A percentile compares a stretch with the other conserved stretches of the same genome.
Conservation (phyloP, 2,113 vertebrate species). For the Globicephala melas region DNA sequence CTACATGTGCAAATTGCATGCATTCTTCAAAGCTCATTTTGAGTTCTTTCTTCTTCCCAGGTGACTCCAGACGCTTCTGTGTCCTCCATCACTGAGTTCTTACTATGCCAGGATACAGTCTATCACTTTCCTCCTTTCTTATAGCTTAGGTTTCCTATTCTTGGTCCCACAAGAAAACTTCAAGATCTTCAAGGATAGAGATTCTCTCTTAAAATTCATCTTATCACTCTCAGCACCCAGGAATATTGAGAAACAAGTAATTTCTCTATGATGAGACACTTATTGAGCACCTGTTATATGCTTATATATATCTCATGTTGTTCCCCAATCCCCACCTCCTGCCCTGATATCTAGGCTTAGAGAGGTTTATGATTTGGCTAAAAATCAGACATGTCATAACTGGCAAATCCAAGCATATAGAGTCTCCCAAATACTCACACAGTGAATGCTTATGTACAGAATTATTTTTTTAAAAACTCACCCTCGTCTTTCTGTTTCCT, state of each 20-base stretch:
- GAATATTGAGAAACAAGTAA: not conserved
- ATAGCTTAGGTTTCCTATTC: not conserved
- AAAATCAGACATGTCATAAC: too few species aligned
- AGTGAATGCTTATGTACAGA: too few species aligned
- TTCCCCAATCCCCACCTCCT: accelerated
- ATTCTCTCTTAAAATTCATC: not conserved
- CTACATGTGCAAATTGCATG: not conserved
- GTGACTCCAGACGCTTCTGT: accelerated
- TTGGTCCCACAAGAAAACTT: not conserved
- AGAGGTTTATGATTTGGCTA: not conserved
- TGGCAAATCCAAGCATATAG: not conserved
- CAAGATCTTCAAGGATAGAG: not conserved
- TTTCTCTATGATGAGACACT: not conserved
- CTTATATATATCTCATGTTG: not conserved
- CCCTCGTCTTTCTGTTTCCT: not conserved
- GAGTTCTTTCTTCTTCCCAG: not conserved
- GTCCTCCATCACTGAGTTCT: not conserved
- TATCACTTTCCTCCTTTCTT: not conserved
- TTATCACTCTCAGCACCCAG: accelerated
- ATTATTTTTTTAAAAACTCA: not conserved
- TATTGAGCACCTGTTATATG: not conserved
- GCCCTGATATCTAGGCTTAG: not conserved
- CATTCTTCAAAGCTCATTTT: not conserved
- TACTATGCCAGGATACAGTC: not conserved
- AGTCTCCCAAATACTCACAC: accelerated